phyloP scores from a whole-genome alignment of 1,140 invertebrate species.

The Thalassaphorura encarpata region DNA sequence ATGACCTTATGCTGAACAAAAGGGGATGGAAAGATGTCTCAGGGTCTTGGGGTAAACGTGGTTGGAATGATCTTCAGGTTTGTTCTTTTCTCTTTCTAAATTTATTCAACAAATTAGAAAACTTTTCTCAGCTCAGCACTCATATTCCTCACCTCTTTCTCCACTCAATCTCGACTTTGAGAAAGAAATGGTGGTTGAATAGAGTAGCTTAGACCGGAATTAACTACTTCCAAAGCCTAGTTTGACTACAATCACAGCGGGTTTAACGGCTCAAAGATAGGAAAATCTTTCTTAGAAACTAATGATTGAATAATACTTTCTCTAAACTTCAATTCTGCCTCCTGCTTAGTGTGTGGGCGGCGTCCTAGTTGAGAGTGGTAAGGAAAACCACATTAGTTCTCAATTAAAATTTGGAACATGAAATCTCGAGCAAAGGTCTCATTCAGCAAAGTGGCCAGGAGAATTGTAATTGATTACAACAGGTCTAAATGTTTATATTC shows the following conservation, averaged over 20 bases:
- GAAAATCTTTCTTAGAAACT: background rate
- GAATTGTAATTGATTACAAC: too few relatives aligned
- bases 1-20: too few relatives aligned
- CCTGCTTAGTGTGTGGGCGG: too few relatives aligned
- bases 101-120: background rate
- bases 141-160: background rate
- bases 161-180: background rate
- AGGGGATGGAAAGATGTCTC: too few relatives aligned
- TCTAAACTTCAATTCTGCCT: too few relatives aligned
- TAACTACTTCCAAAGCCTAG: background rate
- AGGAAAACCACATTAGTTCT: too few relatives aligned
- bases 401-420: too few relatives aligned
- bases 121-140: background rate
- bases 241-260: background rate
- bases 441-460: too few relatives aligned
- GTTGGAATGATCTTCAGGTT: slow-evolving; percentile 25
- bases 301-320: background rate
- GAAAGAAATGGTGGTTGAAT: background rate
- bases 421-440: too few relatives aligned
- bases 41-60: slow-evolving; percentile 26
- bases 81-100: background rate
- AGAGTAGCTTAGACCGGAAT: background rate
- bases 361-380: too few relatives aligned
- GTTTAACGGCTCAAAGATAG: background rate
- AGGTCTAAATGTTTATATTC: too few relatives aligned